Percentiles rank a stretch among this genome's conserved stretches.
Evolutionary conservation across 2,797 vertebrate genomes (phyloP).

Genomic region (Falco novaeseelandiae): DNA sequence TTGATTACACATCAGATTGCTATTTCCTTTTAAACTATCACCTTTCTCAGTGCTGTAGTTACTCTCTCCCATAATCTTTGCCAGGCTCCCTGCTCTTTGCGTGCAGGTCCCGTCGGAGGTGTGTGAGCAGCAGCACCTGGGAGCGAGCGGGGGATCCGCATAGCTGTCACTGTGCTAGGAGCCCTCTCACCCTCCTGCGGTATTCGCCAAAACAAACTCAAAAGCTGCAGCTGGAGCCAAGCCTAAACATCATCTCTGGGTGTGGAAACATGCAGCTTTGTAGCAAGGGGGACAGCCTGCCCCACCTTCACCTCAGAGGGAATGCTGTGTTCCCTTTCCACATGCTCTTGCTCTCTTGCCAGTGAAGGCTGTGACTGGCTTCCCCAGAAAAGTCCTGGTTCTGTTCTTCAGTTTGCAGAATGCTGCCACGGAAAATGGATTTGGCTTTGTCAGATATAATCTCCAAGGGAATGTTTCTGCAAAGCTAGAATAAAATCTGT

Average conservation of each 20-base stretch:
- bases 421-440: neutral
- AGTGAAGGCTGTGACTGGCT: accelerated
- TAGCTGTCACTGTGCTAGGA: neutral
- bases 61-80: neutral
- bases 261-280: neutral
- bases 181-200: neutral
- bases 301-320: neutral
- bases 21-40: neutral
- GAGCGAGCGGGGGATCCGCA: accelerated
- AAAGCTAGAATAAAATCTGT: neutral
- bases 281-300: neutral
- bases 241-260: neutral
- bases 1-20: neutral
- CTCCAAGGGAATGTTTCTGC: neutral
- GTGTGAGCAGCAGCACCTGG: accelerated
- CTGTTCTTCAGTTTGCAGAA: neutral
- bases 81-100: neutral
- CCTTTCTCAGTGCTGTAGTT: neutral
- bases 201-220: neutral
- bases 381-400: neutral
- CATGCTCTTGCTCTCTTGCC: neutral
- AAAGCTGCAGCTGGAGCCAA: neutral
- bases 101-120: neutral
- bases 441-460: neutral
- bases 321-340: neutral